Percentiles rank a stretch among this genome's conserved stretches.
phyloP scores from a whole-genome alignment of 1,140 invertebrate species.

The Drosophila nannoptera region DNA sequence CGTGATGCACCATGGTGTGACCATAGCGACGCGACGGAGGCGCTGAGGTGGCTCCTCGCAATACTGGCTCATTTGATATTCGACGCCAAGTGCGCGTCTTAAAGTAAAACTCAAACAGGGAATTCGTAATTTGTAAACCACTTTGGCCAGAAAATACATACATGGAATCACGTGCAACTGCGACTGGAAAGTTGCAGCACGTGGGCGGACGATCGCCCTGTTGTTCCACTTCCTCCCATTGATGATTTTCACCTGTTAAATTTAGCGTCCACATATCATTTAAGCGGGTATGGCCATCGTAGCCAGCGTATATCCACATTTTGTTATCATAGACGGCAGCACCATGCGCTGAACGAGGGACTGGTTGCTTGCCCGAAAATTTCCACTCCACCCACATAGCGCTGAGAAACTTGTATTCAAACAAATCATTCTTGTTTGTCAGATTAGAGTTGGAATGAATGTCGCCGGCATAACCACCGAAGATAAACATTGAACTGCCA shows the following conservation, averaged over 20 bases:
- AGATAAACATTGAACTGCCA: constrained; percentile 96
- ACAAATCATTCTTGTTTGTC: constrained; percentile 97
- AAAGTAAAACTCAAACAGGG: constrained; percentile 96
- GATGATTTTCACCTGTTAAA: constrained; percentile 84
- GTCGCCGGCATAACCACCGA: constrained; percentile 98
- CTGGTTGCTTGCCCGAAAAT: constrained; percentile 89
- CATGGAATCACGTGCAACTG: constrained; percentile 95
- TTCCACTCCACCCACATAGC: constrained; percentile 97
- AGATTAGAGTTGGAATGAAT: constrained; percentile 98
- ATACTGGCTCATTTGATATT: constrained; percentile 94
- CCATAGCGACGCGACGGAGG: constrained; percentile 95
- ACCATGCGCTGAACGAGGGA: constrained; percentile 94
- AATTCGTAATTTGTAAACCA: constrained; percentile 97
- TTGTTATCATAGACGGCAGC: constrained; percentile 96
- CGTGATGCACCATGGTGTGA: constrained; percentile 96
- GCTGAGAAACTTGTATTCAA: constrained; percentile 95
- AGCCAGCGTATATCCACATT: constrained; percentile 98
- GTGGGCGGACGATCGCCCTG: constrained; percentile 95
- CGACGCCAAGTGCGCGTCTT: constrained; percentile 93
- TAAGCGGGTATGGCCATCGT: constrained; percentile 95
- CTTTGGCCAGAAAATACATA: constrained; percentile 98
- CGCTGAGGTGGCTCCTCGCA: constrained; percentile 91
- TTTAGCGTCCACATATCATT: constrained; percentile 99
- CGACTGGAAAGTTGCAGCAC: constrained; percentile 97
- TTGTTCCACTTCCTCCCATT: constrained; percentile 94